A percentile compares a stretch with the other conserved stretches of the same genome.
phyloP scores from a whole-genome alignment of 2,888 invertebrate genomes.

The Diaperis boleti region DNA sequence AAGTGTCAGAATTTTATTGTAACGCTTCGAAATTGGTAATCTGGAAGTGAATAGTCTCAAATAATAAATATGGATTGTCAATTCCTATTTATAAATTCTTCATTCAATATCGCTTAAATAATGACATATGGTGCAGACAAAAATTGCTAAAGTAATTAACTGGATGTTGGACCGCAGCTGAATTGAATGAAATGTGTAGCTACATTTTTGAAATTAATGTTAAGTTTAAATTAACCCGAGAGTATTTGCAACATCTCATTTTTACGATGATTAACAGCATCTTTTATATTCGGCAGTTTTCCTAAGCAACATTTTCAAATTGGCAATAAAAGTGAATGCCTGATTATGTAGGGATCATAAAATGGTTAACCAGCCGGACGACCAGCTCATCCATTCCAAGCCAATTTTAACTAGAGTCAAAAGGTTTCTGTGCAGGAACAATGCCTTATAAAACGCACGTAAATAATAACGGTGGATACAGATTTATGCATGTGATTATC shows the following conservation, averaged over 20 bases:
- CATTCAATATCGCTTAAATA: not conserved
- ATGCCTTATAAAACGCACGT: no score
- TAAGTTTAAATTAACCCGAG: constrained; percentile 22
- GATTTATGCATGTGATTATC: no score
- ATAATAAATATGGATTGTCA: no score
- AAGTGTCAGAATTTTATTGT: no score
- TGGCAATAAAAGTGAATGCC: constrained; percentile 24
- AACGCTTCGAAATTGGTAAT: no score
- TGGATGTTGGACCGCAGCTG: no score
- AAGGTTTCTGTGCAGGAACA: no score
- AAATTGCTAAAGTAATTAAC: constrained; percentile 20
- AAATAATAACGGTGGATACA: no score
- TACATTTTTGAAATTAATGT: constrained; percentile 21
- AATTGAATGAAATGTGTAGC: no score
- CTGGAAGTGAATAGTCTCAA: no score
- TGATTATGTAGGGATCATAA: constrained; percentile 11
- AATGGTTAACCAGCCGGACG: constrained; percentile 4
- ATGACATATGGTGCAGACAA: not conserved
- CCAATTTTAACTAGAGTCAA: constrained; percentile 1
- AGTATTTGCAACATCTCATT: constrained; percentile 26
- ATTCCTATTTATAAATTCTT: no score
- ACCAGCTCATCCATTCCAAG: not conserved
- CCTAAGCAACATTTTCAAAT: constrained; percentile 21
- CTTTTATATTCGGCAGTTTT: constrained; percentile 21
- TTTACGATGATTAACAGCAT: constrained; percentile 19